Percentiles rank a stretch among this genome's conserved stretches.
These are phyloP conservation scores for Sebastes vulpes DNA, from an alignment of 2,797 vertebrate genomes.

Conservation along the genomic window DNA sequence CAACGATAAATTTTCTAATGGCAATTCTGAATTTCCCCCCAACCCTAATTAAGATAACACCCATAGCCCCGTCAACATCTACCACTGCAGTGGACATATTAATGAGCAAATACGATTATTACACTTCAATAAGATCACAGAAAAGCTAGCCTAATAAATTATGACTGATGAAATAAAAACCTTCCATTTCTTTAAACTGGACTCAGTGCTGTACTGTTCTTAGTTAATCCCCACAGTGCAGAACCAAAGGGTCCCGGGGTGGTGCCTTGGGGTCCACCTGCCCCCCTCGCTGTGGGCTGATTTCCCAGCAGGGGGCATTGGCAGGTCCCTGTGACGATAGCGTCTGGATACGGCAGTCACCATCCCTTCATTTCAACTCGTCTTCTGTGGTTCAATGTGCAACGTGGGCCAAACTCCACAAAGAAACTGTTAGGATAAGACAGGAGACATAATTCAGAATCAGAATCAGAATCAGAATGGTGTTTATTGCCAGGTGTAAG, in stretches of 20 bases:
- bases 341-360: constrained; percentile 61
- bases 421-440: constrained; percentile 86
- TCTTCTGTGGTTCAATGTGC: constrained; percentile 92
- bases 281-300: constrained; percentile 33
- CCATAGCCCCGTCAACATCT: not conserved
- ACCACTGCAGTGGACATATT: constrained; percentile 12
- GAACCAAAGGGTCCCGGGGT: constrained; percentile 34
- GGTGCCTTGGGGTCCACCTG: constrained; percentile 26
- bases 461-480: too few relatives aligned
- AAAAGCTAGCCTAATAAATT: constrained; percentile 60
- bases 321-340: constrained; percentile 50
- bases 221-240: constrained; percentile 55
- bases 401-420: constrained; percentile 95
- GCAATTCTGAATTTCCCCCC: constrained; percentile 8
- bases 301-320: constrained; percentile 40
- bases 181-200: constrained; percentile 45
- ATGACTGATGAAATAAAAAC: constrained; percentile 24
- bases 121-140: constrained; percentile 39
- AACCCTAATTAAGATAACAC: not conserved
- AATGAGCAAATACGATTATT: constrained; percentile 26
- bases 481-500: too few relatives aligned
- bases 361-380: constrained; percentile 81
- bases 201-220: constrained; percentile 67
- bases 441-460: not conserved
- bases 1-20: not conserved